Evolutionary conservation across 2,113 vertebrate genomes (phyloP), one percentile per base, ranked within the genome.

Genomic region (Rafetus swinhoei): DNA sequence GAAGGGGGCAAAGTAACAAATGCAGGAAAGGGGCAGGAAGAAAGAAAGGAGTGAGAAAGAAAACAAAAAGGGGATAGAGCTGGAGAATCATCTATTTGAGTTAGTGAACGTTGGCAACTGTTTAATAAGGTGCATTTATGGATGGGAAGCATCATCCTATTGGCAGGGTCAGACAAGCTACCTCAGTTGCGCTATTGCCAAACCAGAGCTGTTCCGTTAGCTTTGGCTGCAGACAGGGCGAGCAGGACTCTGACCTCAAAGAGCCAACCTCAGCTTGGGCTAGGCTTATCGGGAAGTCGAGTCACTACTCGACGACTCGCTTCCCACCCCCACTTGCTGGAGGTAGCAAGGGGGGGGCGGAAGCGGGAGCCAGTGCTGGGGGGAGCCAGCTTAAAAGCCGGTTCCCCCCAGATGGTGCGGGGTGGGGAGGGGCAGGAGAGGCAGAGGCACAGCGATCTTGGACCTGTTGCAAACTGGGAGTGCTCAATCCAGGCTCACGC

Each of bases 181-280:
- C 14, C 12, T n/a, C 6, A 14, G 27, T 14, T 69, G 27, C 35
- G 22, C 77, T 5, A n/a, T n/a, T 65, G 16, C 32, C 55, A 3
- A 0, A 1, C 4, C 1, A 55, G 55, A 76, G 1, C 0, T 0
- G 24, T 1, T 4, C 53, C n/a, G 2, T n/a, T 69, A 12, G 9
- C 76, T 82, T 53, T 50, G 35, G 72, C 86, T 60, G 16, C 0
- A 0, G 79, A 0, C 25, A 55, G 74, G 65, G 19, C 12, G 65
- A 85, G 22, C 83, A 83, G 74, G 80, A 69, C 7, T 0, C 24
- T 62, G n/a, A 56, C 69, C 77, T 50, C 54, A 9, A 0, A 19
- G 84, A 57, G 54, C 39, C 39, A 45, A 45, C 84, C 1, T 2
- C 25, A 74, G 27, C 84, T 1, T 0, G 27, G 53, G 52, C 50